Base-by-base conservation (phyloP, 1,140 invertebrate species). In the Caerostris extrusa region DNA sequence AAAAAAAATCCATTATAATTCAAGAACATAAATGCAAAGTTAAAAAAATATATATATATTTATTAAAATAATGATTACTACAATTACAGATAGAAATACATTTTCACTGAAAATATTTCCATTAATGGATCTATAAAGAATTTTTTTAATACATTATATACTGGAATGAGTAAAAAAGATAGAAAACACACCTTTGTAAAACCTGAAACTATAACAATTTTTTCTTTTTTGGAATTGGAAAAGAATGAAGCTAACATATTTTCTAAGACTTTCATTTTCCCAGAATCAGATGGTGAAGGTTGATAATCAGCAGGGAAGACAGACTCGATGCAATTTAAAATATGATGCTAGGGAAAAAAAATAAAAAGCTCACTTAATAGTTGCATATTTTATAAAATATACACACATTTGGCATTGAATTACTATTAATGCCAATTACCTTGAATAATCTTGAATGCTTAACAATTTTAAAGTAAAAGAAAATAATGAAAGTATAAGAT, bases 261-360 rank as follows among this genome's bases (percentile, higher is more conserved):
- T 85, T 90, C 93, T 64, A 94, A 58, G n/a, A 94, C 93, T 85
- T 85, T 90, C 88, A 94, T 90, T 90, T 94, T 94, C 7, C 93
- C 93, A 69, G 93, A 90, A 69, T 95, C 77, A 8, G 69, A 55
- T 55, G 58, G 19, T 17, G n/a, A 58, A 57, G 82, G n/a, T 7
- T 53, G 34, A 71, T 94, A 94, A 83, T 82, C 50, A 55, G 17
- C 10, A 56, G 93, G 89, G 98, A 96, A 99, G 99, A 95, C 99
- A 99, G 95, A 97, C 97, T 7, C 98, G 98, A 12, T 97, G 98
- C n/a, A 97, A 96, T 95, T 98, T 98, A 82, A 99, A 97, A 91
- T 98, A 97, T 5, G 98, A 99, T 57, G 77, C 99, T 96, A 85
- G 99, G 97, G 95, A 96, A 99, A 99, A n/a, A 17, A 85, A 8